Evolutionary conservation across 2,888 invertebrate species (phyloP).

Genomic region (Apamea crenata): DNA sequence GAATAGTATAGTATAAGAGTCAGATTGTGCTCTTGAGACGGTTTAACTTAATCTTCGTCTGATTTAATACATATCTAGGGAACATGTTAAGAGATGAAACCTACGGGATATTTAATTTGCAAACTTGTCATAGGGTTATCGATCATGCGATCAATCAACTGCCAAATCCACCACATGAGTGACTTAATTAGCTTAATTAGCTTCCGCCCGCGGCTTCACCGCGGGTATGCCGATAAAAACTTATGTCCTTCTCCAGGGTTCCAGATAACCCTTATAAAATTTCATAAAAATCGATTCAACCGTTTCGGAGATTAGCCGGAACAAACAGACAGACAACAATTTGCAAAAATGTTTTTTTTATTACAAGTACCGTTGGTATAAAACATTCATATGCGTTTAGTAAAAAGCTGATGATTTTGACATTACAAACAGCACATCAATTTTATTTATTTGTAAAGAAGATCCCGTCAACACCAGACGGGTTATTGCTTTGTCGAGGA

Average conservation of each 20-base stretch:
- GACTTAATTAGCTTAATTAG: neutral
- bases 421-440: neutral
- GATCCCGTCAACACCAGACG: neutral
- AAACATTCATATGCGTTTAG: too few relatives aligned
- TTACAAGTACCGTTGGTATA: too few relatives aligned
- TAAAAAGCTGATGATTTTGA: neutral
- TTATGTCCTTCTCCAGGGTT: neutral
- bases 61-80: neutral
- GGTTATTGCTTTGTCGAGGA: neutral
- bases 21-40: neutral
- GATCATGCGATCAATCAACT: neutral
- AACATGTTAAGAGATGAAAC: neutral
- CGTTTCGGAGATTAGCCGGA: neutral
- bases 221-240: neutral
- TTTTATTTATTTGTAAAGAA: neutral
- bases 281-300: neutral
- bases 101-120: neutral
- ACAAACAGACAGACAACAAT: neutral
- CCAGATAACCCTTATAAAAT: neutral
- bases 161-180: neutral
- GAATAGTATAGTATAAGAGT: neutral
- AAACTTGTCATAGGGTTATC: neutral
- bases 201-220: neutral
- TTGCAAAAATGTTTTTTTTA: neutral
- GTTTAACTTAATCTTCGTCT: neutral